A percentile compares a stretch with the other conserved stretches of the same genome.
These are phyloP conservation scores for Conistra vaccinii DNA, from an alignment of 2,888 invertebrate species.

Conservation along the genomic window DNA sequence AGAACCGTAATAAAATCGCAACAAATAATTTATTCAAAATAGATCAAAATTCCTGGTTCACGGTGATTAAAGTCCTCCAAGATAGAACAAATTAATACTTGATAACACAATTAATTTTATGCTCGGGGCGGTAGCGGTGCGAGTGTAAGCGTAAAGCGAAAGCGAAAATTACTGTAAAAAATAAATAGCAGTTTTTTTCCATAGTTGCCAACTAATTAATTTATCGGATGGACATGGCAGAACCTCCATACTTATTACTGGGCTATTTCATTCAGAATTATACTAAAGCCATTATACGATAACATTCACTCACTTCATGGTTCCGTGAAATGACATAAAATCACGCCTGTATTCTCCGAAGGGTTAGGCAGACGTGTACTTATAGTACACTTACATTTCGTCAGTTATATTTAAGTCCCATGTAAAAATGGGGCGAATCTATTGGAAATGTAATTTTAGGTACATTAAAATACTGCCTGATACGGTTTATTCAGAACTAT, in stretches of 20 bases:
- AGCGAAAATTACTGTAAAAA: neutral
- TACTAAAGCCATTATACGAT: neutral
- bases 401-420: neutral
- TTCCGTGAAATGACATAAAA: neutral
- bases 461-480: neutral
- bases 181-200: neutral
- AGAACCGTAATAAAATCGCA: constrained; percentile 31
- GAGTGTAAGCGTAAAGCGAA: constrained; percentile 47
- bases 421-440: neutral
- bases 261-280: neutral
- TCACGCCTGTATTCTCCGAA: neutral
- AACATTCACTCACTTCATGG: neutral
- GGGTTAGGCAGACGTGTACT: neutral
- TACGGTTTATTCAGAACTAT: neutral
- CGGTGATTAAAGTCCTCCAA: constrained; percentile 83
- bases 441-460: neutral
- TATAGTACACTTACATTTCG: neutral
- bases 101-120: constrained; percentile 89
- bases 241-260: neutral
- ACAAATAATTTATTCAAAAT: constrained; percentile 55
- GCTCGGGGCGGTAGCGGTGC: constrained; percentile 57
- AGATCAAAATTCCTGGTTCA: constrained; percentile 57
- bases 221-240: neutral
- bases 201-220: neutral
- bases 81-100: constrained; percentile 88